These are phyloP conservation scores for Heliconius nattereri DNA, from an alignment of 1,140 invertebrate genomes.

Conservation along the genomic window DNA sequence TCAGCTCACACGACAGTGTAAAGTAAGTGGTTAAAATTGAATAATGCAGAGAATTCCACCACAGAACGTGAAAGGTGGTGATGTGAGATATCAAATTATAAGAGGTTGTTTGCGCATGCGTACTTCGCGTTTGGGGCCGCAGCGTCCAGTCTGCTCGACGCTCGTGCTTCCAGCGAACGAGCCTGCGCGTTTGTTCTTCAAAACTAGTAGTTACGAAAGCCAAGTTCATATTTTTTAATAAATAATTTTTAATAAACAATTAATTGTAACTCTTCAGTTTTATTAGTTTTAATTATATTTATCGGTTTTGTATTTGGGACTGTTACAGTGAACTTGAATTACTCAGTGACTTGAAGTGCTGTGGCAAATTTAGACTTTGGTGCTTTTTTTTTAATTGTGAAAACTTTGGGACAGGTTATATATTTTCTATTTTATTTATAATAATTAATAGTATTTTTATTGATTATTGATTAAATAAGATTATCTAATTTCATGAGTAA, in stretches of 20 bases:
- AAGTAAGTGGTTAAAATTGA: slow-evolving; percentile 69
- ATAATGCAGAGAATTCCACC: slow-evolving; percentile 72
- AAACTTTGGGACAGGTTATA: slow-evolving; percentile 3
- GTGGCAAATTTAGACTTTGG: slow-evolving; percentile 18
- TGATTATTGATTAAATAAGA: not conserved
- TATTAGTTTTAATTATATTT: not conserved
- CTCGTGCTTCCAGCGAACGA: slow-evolving; percentile 58
- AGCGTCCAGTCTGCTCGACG: slow-evolving; percentile 69
- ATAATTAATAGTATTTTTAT: not conserved
- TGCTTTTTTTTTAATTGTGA: slow-evolving; percentile 12
- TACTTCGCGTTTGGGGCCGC: slow-evolving; percentile 45
- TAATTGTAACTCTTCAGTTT: not conserved
- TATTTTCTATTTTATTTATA: slow-evolving; percentile 3
- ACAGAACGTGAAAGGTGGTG: slow-evolving; percentile 71
- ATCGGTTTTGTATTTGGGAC: slow-evolving; percentile 7
- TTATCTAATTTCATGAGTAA: not conserved
- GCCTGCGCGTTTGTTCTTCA: slow-evolving; percentile 49
- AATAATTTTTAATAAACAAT: not conserved
- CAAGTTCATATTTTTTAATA: slow-evolving; percentile 26
- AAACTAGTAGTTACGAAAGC: slow-evolving; percentile 53
- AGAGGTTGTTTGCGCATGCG: slow-evolving; percentile 70
- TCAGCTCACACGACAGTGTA: not conserved
- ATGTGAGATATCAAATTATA: slow-evolving; percentile 78
- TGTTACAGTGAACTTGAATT: slow-evolving; percentile 24
- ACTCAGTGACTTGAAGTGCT: slow-evolving; percentile 31